Base-by-base conservation (phyloP, 2,888 invertebrate genomes). In the Apamea sordens region DNA sequence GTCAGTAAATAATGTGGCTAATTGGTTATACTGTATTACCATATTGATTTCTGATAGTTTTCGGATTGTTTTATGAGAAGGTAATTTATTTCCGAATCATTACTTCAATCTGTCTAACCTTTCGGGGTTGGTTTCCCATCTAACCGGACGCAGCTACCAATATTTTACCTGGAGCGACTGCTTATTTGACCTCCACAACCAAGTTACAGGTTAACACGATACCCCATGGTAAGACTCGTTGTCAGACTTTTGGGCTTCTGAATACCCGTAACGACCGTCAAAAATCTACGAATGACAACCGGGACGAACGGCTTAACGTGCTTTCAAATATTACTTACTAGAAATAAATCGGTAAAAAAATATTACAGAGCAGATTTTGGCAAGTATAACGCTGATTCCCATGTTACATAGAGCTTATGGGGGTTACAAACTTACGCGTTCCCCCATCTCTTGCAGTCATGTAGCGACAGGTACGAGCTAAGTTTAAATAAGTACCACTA, bases 391-490 rank as follows among this genome's bases (percentile, higher is more conserved):
- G 6, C 44, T 21, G 63, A 44, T 63, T n/a, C 7, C n/a, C 5
- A 64, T 4, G 68, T 69, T 50, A 63, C 32, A 56, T 63, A 32
- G 24, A 67, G 18, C 65, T 53, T 68, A 36, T 36, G 59, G 61
- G 53, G 15, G 24, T 50, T n/a, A 32, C 70, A 69, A 83, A 83
- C 24, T 56, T 53, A 83, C 32, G 50, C n/a, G 69, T 59, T 69
- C 50, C 15, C 44, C 18, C n/a, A n/a, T 59, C 32, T 69, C 76
- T 59, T 41, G 59, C 41, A 70, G n/a, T 61, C 11, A 70, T 56
- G 32, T 32, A 47, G 5, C 32, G 21, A 5, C 24, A 81, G 56
- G 53, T 53, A 56, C 4, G 11, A 59, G 24, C 8, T 41, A 21
- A 69, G 56, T 73, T 80, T 73, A 73, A 80, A 73, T 73, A 32